Conservation (phyloP, 2,797 vertebrate genomes). For the Calcarius lapponicus region DNA sequence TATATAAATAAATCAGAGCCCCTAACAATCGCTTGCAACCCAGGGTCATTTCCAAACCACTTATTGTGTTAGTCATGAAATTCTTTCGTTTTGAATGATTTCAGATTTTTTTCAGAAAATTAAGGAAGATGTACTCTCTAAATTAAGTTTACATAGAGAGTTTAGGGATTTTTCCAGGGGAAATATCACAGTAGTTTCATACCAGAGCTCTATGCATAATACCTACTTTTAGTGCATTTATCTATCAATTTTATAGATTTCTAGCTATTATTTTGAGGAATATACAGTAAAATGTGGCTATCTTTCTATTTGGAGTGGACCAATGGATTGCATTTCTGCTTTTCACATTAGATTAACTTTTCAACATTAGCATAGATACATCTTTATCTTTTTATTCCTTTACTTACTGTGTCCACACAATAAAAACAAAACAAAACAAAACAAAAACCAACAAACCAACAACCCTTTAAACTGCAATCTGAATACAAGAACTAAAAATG, state of each 20-base stretch:
- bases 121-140: constrained; percentile 79
- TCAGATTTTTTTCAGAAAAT: constrained; percentile 78
- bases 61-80: not conserved
- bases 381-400: not conserved
- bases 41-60: not conserved
- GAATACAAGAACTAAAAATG: not conserved
- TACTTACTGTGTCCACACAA: not conserved
- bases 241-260: not conserved
- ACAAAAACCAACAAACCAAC: not conserved
- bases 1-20: not conserved
- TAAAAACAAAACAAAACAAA: not conserved
- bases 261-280: constrained; percentile 36
- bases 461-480: not conserved
- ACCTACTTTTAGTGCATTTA: not conserved
- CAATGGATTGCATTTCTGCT: not conserved
- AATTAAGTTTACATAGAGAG: constrained; percentile 84
- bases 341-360: constrained; percentile 13
- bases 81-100: not conserved
- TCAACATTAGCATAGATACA: not conserved
- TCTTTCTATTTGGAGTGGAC: not conserved
- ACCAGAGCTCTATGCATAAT: not conserved
- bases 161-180: not conserved
- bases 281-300: constrained; percentile 20
- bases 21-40: not conserved
- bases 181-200: not conserved